A percentile compares a stretch with the other conserved stretches of the same genome.
Evolutionary conservation across 2,888 invertebrate species (phyloP).

Genomic region (Caenorhabditis sp.): DNA sequence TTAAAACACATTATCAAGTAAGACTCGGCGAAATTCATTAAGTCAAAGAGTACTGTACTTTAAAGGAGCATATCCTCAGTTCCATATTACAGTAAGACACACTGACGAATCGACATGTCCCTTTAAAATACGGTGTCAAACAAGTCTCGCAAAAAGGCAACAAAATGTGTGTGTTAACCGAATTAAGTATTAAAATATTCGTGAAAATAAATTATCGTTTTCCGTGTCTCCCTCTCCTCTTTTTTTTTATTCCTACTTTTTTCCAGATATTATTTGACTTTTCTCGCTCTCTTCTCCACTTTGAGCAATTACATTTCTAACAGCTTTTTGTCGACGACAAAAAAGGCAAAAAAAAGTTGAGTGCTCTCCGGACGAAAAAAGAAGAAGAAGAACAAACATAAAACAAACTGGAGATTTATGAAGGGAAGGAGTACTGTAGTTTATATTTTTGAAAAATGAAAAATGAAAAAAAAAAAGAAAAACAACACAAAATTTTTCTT

Average conservation of each 20-base stretch:
- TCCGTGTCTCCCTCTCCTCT: background rate
- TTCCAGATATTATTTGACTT: background rate
- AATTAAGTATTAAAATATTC: conserved; percentile 1
- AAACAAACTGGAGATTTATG: no score
- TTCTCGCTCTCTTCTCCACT: background rate
- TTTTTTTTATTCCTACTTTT: background rate
- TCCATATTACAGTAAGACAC: no score
- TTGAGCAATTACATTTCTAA: background rate
- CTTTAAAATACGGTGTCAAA: no score
- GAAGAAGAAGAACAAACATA: background rate
- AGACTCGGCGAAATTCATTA: no score
- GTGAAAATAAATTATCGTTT: background rate
- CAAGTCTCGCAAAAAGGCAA: background rate
- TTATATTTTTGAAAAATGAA: background rate
- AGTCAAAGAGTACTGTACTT: no score
- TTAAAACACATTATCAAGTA: no score
- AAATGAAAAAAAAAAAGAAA: background rate
- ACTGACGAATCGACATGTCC: no score
- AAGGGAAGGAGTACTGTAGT: background rate
- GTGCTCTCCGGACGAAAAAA: no score
- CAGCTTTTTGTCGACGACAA: no score
- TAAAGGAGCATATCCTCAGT: no score
- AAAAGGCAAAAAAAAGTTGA: no score
- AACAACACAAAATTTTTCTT: no score
- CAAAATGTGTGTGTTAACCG: background rate